phyloP scores from a whole-genome alignment of 2,113 vertebrate species.

The Austrofundulus limnaeus region DNA sequence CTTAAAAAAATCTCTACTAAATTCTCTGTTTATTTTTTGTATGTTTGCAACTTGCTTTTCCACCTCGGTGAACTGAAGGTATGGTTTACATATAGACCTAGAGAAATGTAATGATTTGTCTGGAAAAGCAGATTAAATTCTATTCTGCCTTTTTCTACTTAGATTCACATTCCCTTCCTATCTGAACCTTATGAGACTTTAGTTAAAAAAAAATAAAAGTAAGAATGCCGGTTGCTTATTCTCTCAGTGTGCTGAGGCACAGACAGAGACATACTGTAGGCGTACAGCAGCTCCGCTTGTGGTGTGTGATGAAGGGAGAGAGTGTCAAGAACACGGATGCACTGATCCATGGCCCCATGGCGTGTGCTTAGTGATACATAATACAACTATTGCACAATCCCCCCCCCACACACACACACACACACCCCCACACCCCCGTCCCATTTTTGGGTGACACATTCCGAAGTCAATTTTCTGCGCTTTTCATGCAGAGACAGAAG shows the following conservation, averaged over 20 bases:
- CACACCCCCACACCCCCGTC: slow-evolving; percentile 35
- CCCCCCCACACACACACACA: slow-evolving; percentile 1
- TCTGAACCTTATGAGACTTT: slow-evolving; percentile 7
- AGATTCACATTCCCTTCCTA: neutral
- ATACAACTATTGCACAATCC: slow-evolving; percentile 52
- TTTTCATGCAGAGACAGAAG: slow-evolving; percentile 40
- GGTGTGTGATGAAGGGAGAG: slow-evolving; percentile 25
- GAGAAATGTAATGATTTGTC: neutral
- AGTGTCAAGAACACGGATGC: slow-evolving; percentile 44
- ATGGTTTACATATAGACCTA: too few species aligned
- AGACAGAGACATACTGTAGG: slow-evolving; percentile 48
- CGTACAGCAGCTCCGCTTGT: slow-evolving; percentile 30
- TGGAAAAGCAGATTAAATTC: neutral
- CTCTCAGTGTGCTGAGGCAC: slow-evolving; percentile 19
- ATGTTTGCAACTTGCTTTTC: neutral
- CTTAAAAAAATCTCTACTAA: too few species aligned
- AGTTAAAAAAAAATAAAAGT: neutral
- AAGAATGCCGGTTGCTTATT: slow-evolving; percentile 26
- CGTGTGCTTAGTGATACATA: slow-evolving; percentile 60
- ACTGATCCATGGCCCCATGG: slow-evolving; percentile 48
- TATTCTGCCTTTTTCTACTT: neutral
- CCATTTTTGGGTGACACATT: slow-evolving; percentile 50
- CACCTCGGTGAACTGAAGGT: neutral
- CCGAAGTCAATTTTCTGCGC: slow-evolving; percentile 48
- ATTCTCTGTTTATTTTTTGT: neutral